These are phyloP conservation scores for Cydia amplana DNA, from an alignment of 1,140 invertebrate species.

Conservation along the genomic window DNA sequence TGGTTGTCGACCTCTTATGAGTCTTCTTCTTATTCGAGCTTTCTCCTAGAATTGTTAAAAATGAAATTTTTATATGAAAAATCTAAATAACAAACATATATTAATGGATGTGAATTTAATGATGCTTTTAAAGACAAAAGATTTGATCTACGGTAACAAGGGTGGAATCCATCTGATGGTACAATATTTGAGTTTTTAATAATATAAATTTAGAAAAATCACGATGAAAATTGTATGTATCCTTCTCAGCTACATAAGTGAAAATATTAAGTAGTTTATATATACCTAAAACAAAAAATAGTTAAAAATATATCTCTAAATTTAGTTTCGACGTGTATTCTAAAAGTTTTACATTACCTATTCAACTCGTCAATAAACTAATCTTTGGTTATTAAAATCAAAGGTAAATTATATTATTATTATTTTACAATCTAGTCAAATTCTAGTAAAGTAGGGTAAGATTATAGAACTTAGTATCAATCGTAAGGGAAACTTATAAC, in stretches of 20 bases:
- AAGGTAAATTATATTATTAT: neutral
- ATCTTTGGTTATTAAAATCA: neutral
- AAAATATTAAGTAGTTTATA: neutral
- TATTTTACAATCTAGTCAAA: constrained; percentile 1
- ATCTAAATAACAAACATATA: constrained; percentile 34
- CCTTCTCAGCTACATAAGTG: neutral
- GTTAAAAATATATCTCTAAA: neutral
- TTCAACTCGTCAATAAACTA: too few relatives aligned
- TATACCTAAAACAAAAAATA: neutral
- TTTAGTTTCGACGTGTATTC: too few relatives aligned
- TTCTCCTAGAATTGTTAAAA: constrained; percentile 66
- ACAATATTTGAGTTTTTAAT: neutral
- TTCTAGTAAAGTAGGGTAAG: constrained; percentile 22
- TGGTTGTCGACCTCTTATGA: constrained; percentile 74
- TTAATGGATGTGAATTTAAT: constrained; percentile 45
- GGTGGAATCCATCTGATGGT: constrained; percentile 7
- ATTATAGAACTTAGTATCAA: constrained; percentile 21
- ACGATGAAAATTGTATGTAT: neutral
- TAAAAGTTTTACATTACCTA: too few relatives aligned
- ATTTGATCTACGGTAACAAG: constrained; percentile 21
- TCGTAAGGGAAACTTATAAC: constrained; percentile 10
- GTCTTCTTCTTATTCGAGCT: constrained; percentile 74
- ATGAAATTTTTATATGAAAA: constrained; percentile 50
- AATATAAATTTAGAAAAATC: neutral
- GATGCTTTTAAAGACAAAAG: constrained; percentile 18